A percentile compares a stretch with the other conserved stretches of the same genome.
phyloP scores from a whole-genome alignment of 2,113 vertebrate species.

The Rhadina sibilatrix region DNA sequence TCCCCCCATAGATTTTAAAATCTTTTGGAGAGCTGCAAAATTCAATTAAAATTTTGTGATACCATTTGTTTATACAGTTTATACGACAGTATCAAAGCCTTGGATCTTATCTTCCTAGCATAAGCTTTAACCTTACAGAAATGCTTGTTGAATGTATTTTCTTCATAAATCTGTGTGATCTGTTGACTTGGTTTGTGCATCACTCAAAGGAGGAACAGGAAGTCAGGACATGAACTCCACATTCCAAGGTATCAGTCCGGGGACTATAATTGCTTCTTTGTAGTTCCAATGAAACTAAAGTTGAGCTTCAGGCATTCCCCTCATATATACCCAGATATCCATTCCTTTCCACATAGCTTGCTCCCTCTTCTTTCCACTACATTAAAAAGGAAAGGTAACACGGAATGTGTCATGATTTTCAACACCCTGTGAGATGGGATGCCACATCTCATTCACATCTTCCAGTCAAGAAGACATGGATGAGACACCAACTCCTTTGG shows the following conservation, averaged over 20 bases:
- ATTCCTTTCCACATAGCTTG: background rate
- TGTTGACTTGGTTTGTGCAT: background rate
- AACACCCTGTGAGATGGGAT: background rate
- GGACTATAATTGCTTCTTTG: background rate
- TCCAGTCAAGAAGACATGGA: background rate
- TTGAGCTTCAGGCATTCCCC: background rate
- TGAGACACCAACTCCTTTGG: background rate
- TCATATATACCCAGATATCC: background rate
- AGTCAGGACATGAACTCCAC: background rate
- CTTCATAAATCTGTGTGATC: background rate
- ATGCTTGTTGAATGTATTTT: background rate
- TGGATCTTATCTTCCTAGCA: background rate
- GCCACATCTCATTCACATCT: background rate
- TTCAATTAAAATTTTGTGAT: background rate
- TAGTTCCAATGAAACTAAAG: background rate
- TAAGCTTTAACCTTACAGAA: background rate
- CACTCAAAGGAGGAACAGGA: background rate
- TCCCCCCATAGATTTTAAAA: background rate
- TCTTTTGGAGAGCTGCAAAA: background rate
- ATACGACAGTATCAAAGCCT: background rate
- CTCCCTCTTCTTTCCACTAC: background rate
- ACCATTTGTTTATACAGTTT: background rate
- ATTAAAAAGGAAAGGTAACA: background rate
- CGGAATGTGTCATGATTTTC: background rate
- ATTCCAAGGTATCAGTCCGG: background rate